Percentiles rank a stretch among this genome's conserved stretches.
Conservation (phyloP, 2,113 vertebrate genomes). For the Clarias macrocephalus region DNA sequence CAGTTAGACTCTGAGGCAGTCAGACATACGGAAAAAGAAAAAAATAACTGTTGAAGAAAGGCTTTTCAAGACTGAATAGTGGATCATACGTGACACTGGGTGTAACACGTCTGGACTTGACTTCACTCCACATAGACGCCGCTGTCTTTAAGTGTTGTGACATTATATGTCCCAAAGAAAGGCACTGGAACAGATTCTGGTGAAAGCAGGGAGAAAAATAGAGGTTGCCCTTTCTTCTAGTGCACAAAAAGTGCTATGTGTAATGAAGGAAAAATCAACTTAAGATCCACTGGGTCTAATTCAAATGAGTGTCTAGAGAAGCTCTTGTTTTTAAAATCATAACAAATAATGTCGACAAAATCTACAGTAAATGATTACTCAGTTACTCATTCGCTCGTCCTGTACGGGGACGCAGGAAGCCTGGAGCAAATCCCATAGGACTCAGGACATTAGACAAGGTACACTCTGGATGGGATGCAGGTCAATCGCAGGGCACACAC, state of each 20-base stretch:
- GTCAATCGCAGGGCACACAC: no score
- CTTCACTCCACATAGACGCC: background rate
- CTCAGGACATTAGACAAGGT: no score
- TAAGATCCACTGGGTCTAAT: background rate
- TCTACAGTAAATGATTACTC: no score
- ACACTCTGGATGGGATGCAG: no score
- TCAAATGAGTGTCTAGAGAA: background rate
- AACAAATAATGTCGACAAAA: background rate
- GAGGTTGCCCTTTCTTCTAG: background rate
- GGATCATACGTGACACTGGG: background rate
- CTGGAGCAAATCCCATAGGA: no score
- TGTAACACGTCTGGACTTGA: constrained; percentile 10
- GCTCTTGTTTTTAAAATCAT: background rate
- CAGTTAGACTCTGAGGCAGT: background rate
- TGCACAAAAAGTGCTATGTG: background rate
- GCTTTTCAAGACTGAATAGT: background rate
- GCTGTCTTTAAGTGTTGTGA: background rate
- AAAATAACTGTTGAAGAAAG: background rate
- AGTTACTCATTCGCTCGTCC: no score
- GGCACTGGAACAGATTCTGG: background rate
- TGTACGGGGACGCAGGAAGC: no score
- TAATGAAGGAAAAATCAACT: background rate
- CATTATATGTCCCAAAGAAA: background rate
- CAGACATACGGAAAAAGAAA: background rate
- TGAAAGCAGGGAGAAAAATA: background rate